Evolutionary conservation across 1,140 invertebrate species (phyloP).

Genomic region (Pseudomyrmex sp.): DNA sequence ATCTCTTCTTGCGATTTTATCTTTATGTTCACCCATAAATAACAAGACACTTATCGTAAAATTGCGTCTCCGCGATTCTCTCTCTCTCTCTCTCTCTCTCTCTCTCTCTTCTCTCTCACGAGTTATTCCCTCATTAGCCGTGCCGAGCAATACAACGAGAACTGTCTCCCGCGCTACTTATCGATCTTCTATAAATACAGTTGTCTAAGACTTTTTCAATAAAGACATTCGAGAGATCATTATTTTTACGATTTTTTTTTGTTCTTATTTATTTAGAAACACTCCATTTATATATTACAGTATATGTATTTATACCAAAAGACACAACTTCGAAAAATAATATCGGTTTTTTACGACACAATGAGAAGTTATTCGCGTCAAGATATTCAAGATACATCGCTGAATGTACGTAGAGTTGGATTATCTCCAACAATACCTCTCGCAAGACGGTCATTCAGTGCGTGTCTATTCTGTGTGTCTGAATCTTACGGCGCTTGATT

Average conservation of each 20-base stretch:
- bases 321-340: too few relatives aligned
- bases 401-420: background rate
- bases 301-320: too few relatives aligned
- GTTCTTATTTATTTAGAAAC: too few relatives aligned
- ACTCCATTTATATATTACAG: too few relatives aligned
- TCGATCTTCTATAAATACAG: constrained; percentile 16
- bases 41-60: constrained; percentile 53
- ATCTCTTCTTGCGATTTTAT: constrained; percentile 20
- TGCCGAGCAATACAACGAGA: constrained; percentile 8
- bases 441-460: constrained; percentile 1
- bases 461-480: background rate
- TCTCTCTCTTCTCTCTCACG: background rate
- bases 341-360: too few relatives aligned
- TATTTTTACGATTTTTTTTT: background rate
- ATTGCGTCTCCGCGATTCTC: constrained; percentile 33
- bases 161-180: background rate
- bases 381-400: too few relatives aligned
- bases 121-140: constrained; percentile 39
- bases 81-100: too few relatives aligned
- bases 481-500: constrained; percentile 24
- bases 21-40: constrained; percentile 51
- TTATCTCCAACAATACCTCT: background rate
- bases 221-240: constrained; percentile 13
- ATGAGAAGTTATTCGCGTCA: too few relatives aligned
- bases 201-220: background rate